Base-by-base conservation (phyloP, 2,797 vertebrate species). In the Anolis apletophallus region DNA sequence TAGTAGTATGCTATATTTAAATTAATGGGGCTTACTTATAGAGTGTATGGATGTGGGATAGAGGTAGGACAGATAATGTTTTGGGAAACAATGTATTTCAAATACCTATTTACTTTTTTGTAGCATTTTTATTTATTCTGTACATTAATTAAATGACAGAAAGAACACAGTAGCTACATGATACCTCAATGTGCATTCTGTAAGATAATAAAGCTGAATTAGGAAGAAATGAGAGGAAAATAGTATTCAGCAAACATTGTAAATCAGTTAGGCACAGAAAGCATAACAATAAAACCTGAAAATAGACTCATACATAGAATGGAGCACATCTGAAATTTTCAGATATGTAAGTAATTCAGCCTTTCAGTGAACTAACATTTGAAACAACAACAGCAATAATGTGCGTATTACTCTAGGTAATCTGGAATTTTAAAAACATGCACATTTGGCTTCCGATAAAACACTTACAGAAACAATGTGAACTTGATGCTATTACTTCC, bases 161-260 rank as follows among this genome's bases (percentile, higher is more conserved):
- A 76, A 26, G 87, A 80, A 11, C 26, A 91, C 3, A 79, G 5
- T 5, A 88, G 46, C 46, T 83, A 29, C 12, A 13, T 67, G 10
- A 32, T 85, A n/a, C 26, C 55, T 90, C 86, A 91, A 89, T 72
- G 1, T 85, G 77, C 86, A 14, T 79, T 88, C 16, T 85, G 0
- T 80, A 89, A 92, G 52, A 85, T 87, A 91, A 93, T 85, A 90
- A 91, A 91, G 52, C 5, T n/a, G 83, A 79, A 86, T 85, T 59
- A 89, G 40, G 36, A 84, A 82, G 67, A 91, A 92, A 26, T 80
- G 13, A 26, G 86, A 73, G 84, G 11, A 88, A 89, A 89, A 80
- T 74, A 88, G 3, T 84, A 89, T 91, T 83, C n/a, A 4, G 76
- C 52, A 82, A 85, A 10, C 80, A 57, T 19, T 83, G 2, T 87